Evolutionary conservation across 2,113 vertebrate species (phyloP), one percentile per base, ranked within the genome.

Genomic region (Cyanoramphus novaezelandiae): DNA sequence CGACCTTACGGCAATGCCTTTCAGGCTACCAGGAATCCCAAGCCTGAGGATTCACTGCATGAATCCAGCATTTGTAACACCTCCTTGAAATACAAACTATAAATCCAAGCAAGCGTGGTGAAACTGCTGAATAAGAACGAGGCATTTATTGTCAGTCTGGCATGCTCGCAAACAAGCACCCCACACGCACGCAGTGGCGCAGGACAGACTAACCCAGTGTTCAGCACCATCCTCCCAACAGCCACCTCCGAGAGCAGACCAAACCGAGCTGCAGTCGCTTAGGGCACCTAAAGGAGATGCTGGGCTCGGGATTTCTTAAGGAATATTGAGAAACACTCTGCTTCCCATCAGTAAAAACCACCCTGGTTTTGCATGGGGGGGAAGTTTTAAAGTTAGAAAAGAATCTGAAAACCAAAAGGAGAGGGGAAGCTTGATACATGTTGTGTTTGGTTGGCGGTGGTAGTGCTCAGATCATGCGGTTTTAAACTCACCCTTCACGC

Each of bases 401-500:
- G 4, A 80, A 5, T 12, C 24, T n/a, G 7, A 62, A 69, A 72
- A 91, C 9, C 23, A 79, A 53, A 53, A 57, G 46, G 15, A 19
- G 12, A 6, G 10, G 8, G 2, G 9, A 50, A 60, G 25, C 12
- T 35, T 16, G 35, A 57, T 53, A 31, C 2, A 9, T 20, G 9
- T 63, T 87, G 57, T 86, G 44, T 43, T 83, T 57, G 31, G 25
- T 46, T 28, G 29, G 43, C 25, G 50, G 29, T 31, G 31, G 18
- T 35, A 59, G 65, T 2, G 44, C 60, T 86, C 33, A 8, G 25
- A n/a, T 75, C 57, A 21, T 23, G 65, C 76, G 17, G 53, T 95
- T 93, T 90, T 39, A 65, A 80, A 97, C 97, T 98, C 92, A 98
- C 97, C 97, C 94, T 96, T 97, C 77, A 87, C 5, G 46, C 70